phyloP scores from a whole-genome alignment of 2,888 invertebrate species.

The Euspilapteryx auroguttella region DNA sequence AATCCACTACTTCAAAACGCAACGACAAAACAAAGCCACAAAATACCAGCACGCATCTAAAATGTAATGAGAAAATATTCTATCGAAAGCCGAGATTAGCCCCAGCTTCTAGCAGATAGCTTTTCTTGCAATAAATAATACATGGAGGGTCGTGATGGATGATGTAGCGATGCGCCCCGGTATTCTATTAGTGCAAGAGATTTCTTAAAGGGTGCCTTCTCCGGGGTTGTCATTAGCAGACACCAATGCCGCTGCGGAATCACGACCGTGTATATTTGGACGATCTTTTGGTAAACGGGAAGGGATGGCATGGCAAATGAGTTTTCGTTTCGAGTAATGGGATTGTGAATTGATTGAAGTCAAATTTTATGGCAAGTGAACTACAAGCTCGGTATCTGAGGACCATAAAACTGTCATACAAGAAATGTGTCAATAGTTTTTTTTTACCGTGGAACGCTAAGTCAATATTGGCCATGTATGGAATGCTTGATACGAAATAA shows the following conservation, averaged over 20 bases:
- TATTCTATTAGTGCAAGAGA: conserved; percentile 46
- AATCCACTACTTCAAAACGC: neutral
- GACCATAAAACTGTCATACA: too few relatives aligned
- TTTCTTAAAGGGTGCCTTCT: conserved; percentile 53
- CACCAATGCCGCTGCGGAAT: conserved; percentile 46
- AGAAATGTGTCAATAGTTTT: too few relatives aligned
- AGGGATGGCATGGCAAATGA: too few relatives aligned
- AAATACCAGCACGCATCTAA: neutral
- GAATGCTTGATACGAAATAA: neutral
- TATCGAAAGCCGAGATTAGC: conserved; percentile 30
- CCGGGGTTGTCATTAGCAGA: conserved; percentile 38
- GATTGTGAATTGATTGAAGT: too few relatives aligned
- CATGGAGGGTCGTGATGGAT: conserved; percentile 56
- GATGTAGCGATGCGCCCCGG: conserved; percentile 46
- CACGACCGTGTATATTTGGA: conserved; percentile 26
- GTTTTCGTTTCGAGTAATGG: too few relatives aligned
- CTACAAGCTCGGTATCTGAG: too few relatives aligned
- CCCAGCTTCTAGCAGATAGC: conserved; percentile 35
- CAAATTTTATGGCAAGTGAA: too few relatives aligned
- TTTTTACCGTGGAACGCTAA: neutral
- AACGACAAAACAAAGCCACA: neutral
- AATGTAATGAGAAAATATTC: neutral
- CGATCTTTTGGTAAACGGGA: too few relatives aligned
- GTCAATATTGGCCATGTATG: conserved; percentile 1
- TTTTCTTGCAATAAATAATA: conserved; percentile 54